Conservation (phyloP, 2,888 invertebrate genomes). For the Oscheius sp. region DNA sequence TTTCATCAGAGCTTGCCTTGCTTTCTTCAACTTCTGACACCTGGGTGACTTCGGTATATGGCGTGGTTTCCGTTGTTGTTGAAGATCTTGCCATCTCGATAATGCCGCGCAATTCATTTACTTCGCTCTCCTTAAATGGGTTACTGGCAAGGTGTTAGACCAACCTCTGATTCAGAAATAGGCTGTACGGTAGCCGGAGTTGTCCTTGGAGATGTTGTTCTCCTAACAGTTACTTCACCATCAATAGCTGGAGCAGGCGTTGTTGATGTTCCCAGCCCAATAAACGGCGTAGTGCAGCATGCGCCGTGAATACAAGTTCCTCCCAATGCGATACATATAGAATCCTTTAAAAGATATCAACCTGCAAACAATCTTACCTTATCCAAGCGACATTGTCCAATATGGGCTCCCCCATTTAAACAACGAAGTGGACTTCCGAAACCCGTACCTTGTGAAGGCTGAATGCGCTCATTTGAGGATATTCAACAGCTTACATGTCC, state of each 20-base stretch:
- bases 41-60: not conserved
- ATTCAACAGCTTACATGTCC: slow-evolving; percentile 14
- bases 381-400: slow-evolving; percentile 53
- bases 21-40: slow-evolving; percentile 40
- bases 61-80: slow-evolving; percentile 12
- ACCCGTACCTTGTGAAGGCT: slow-evolving; percentile 51
- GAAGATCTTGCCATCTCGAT: slow-evolving; percentile 11
- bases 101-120: slow-evolving; percentile 12
- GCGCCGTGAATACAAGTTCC: slow-evolving; percentile 58
- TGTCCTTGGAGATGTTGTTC: slow-evolving; percentile 15
- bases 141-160: not conserved
- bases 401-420: slow-evolving; percentile 62
- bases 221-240: slow-evolving; percentile 30
- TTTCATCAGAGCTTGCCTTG: slow-evolving; percentile 6
- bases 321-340: slow-evolving; percentile 61
- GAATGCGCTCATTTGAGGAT: not conserved
- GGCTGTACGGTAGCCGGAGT: slow-evolving; percentile 21
- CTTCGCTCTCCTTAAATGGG: slow-evolving; percentile 15
- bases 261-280: slow-evolving; percentile 38
- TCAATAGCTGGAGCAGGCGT: slow-evolving; percentile 39
- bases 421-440: slow-evolving; percentile 54
- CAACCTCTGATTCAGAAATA: slow-evolving; percentile 19
- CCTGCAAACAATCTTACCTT: slow-evolving; percentile 2
- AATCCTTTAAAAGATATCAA: slow-evolving; percentile 41
- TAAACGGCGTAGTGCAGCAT: slow-evolving; percentile 63